phyloP scores from a whole-genome alignment of 2,797 vertebrate genomes.

The Eulemur coronatus region DNA sequence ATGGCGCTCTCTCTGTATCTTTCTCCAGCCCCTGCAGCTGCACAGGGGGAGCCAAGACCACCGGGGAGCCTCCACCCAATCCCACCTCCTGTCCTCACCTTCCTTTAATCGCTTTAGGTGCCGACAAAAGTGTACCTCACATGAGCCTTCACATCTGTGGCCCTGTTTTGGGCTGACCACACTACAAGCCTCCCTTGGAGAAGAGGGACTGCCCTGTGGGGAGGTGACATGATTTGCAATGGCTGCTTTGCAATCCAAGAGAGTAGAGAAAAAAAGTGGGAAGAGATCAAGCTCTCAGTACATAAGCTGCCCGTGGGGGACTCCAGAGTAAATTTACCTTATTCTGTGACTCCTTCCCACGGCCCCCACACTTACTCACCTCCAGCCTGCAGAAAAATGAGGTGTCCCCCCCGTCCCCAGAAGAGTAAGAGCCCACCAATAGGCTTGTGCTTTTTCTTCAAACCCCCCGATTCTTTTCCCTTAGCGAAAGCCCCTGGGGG shows the following conservation, averaged over 20 bases:
- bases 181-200: background rate
- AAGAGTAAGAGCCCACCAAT: background rate
- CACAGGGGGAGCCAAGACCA: background rate
- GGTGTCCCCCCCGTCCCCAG: background rate
- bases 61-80: accelerated
- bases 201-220: background rate
- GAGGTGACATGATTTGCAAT: background rate
- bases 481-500: background rate
- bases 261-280: background rate
- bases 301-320: background rate
- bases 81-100: background rate
- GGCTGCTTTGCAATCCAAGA: background rate
- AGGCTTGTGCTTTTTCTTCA: background rate
- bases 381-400: background rate
- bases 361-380: background rate
- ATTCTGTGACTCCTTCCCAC: background rate
- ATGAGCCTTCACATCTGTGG: background rate
- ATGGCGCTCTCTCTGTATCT: background rate
- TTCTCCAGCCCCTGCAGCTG: background rate
- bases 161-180: too few relatives aligned
- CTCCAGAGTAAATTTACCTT: background rate
- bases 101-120: background rate
- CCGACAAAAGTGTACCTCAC: background rate
- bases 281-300: background rate
- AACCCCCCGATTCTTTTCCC: background rate